phyloP scores from a whole-genome alignment of 2,113 vertebrate species.

The Eptatretus burgeri region DNA sequence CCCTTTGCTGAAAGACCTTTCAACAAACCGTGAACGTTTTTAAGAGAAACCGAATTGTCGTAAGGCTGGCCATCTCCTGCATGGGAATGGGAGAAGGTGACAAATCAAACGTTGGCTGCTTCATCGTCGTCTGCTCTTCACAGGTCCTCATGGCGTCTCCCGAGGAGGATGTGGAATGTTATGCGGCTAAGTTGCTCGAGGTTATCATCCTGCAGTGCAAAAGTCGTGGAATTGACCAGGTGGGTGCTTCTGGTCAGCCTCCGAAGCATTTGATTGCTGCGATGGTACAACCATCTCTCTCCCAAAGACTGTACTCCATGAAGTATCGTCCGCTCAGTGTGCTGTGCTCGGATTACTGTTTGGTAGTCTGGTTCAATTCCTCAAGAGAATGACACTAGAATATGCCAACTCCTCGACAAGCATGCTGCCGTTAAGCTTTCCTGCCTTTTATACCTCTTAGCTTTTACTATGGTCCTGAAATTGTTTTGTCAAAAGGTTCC shows the following conservation, averaged over 20 bases:
- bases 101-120: neutral
- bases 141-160: slow-evolving; percentile 58
- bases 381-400: no score
- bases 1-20: no score
- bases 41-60: neutral
- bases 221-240: slow-evolving; percentile 79
- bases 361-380: no score
- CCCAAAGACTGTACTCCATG: neutral
- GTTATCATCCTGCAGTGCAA: slow-evolving; percentile 78
- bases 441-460: no score
- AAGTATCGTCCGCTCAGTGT: no score
- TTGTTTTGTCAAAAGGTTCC: no score
- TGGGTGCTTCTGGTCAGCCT: slow-evolving; percentile 12
- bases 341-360: no score
- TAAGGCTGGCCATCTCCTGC: neutral
- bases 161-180: slow-evolving; percentile 71
- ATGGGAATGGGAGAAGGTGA: neutral
- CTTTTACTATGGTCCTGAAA: no score
- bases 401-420: no score
- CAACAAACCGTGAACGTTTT: neutral
- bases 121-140: neutral
- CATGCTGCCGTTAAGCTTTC: no score
- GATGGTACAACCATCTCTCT: neutral
- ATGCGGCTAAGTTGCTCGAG: slow-evolving; percentile 75
- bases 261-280: neutral